Conservation (phyloP, 2,888 invertebrate genomes). For the Biston stratarius region DNA sequence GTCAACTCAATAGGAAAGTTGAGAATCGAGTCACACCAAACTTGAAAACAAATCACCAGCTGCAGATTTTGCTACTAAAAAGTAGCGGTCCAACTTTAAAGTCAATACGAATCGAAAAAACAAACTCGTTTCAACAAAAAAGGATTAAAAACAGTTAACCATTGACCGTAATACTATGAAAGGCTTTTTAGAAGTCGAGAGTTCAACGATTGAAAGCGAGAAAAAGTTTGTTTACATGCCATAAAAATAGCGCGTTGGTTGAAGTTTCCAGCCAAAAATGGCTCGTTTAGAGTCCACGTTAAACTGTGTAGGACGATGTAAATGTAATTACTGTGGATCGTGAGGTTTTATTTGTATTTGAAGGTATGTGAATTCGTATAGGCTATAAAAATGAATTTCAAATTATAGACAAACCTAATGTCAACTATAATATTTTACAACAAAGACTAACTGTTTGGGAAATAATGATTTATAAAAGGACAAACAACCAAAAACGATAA, state of each 20-base stretch:
- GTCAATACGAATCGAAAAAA: slow-evolving; percentile 32
- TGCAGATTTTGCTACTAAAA: slow-evolving; percentile 6
- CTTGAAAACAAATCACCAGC: slow-evolving; percentile 3
- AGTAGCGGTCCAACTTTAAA: slow-evolving; percentile 25
- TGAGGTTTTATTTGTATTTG: too few species aligned
- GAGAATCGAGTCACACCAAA: neutral
- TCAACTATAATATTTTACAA: too few species aligned
- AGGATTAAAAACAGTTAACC: slow-evolving; percentile 30
- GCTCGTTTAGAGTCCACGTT: neutral
- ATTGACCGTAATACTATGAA: slow-evolving; percentile 34
- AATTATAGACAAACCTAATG: too few species aligned
- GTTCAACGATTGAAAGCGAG: slow-evolving; percentile 37
- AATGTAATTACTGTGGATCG: neutral
- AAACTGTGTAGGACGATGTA: slow-evolving; percentile 4
- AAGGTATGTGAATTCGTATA: too few species aligned
- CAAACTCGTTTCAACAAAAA: slow-evolving; percentile 25
- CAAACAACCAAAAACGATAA: too few species aligned
- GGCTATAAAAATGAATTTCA: too few species aligned
- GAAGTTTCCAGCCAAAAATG: slow-evolving; percentile 20
- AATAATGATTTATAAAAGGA: too few species aligned
- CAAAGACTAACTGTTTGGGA: too few species aligned
- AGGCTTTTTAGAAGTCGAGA: slow-evolving; percentile 37
- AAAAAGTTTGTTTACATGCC: slow-evolving; percentile 45
- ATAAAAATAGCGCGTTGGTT: slow-evolving; percentile 32
- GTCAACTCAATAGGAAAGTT: neutral